Evolutionary conservation across 2,888 invertebrate genomes (phyloP).

Genomic region (Pristionchus mayeri): DNA sequence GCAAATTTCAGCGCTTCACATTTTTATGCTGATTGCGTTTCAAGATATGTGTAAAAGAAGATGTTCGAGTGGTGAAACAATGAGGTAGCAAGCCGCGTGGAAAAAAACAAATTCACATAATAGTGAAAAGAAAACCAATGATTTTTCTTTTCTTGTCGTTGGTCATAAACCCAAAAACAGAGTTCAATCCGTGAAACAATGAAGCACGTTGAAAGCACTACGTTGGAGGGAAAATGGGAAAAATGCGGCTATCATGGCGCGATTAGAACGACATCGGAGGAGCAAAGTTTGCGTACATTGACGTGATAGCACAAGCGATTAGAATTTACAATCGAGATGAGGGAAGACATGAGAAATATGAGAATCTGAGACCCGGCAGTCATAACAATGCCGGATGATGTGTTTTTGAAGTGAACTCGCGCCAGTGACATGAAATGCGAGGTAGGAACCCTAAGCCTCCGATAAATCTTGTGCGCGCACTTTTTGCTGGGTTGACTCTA

Average conservation of each 20-base stretch:
- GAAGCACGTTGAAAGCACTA: too few species aligned
- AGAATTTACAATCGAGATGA: neutral
- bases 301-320: constrained; percentile 29
- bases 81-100: neutral
- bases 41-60: neutral
- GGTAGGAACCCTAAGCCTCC: too few species aligned
- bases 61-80: neutral
- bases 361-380: too few species aligned
- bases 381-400: too few species aligned
- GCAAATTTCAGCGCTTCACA: too few species aligned
- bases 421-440: constrained; percentile 29
- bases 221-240: neutral
- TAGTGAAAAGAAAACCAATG: too few species aligned
- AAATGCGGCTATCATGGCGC: neutral
- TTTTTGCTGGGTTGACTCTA: neutral
- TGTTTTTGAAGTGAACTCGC: too few species aligned
- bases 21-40: too few species aligned
- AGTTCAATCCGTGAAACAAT: too few species aligned
- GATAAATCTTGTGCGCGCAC: constrained; percentile 1
- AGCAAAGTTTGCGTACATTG: constrained; percentile 15
- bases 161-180: too few species aligned
- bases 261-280: neutral
- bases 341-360: constrained; percentile 7
- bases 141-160: too few species aligned
- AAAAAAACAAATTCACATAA: too few species aligned